Evolutionary conservation across 2,797 vertebrate species (phyloP), one percentile per base, ranked within the genome.

Genomic region (Siniperca obscura): DNA sequence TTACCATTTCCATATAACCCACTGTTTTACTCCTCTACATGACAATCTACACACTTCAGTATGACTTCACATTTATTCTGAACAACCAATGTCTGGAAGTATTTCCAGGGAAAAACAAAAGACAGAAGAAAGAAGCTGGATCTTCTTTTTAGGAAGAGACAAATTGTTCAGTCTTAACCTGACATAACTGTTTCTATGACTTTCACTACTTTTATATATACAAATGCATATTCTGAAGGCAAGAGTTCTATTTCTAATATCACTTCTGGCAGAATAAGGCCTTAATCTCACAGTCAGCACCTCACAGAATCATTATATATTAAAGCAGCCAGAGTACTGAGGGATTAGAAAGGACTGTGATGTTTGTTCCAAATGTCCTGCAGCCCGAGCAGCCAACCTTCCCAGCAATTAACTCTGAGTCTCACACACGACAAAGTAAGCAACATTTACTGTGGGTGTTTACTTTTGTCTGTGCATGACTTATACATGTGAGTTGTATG

Each of bases 381-480:
- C 25, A 67, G 64, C 82, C 78, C 22, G 61, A 86, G 61, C 53
- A 81, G 65, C 72, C 79, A 77, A 70, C 56, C 70, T 70, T 89
- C 80, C 56, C 57, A 62, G 73, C 81, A 90, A 84, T 89, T 86
- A 87, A 72, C 80, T 68, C 74, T 66, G 70, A 59, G 65, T 70
- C 83, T 70, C 61, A 82, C 84, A 76, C 50, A 66, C 59, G 69
- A 85, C 90, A 88, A 83, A 81, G 86, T 76, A 85, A 91, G 88
- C 77, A 90, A 68, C 60, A 80, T 52, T 73, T 52, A 46, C 68
- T 27, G 14, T 21, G 40, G 44, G 44, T 48, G 64, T 70, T 60
- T 21, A 25, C 36, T 34, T n/a, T 19, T 40, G n/a, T 52, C 30
- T 48, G n/a, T 73, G 40, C 50, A 27, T 56, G 27, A 40, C 56